Evolutionary conservation across 2,113 vertebrate species (phyloP).

Genomic region (Etheostoma cragini): DNA sequence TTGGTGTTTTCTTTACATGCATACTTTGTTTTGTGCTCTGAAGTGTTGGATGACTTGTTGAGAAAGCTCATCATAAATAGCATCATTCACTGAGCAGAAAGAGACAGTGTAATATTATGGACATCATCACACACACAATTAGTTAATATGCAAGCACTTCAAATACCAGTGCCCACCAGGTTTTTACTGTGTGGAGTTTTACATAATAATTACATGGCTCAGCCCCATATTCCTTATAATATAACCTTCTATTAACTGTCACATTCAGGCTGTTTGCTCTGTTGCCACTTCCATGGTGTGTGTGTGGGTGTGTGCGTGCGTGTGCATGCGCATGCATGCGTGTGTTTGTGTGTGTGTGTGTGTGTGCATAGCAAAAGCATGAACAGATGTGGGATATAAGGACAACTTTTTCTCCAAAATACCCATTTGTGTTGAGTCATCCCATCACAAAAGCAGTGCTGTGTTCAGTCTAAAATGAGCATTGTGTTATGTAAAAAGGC

Average conservation of each 20-base stretch:
- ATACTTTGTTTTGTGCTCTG: background rate
- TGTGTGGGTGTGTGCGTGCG: background rate
- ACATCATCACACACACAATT: background rate
- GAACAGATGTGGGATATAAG: background rate
- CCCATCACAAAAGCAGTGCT: background rate
- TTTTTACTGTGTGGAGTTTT: slow-evolving; percentile 8
- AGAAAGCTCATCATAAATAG: slow-evolving; percentile 11
- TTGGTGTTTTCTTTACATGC: slow-evolving; percentile 22
- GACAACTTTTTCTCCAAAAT: background rate
- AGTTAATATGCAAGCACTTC: slow-evolving; percentile 26
- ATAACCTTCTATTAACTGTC: slow-evolving; percentile 29
- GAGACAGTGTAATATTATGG: slow-evolving; percentile 17
- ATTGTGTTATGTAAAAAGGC: too few relatives aligned
- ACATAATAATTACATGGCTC: slow-evolving; percentile 62
- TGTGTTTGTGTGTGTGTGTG: too few relatives aligned
- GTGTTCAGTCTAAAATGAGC: background rate
- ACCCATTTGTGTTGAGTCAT: background rate
- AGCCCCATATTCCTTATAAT: slow-evolving; percentile 21
- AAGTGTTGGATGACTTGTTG: slow-evolving; percentile 15
- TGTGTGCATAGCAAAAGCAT: background rate
- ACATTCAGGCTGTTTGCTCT: slow-evolving; percentile 20
- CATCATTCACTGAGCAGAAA: background rate
- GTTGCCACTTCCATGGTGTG: background rate
- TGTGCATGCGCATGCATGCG: background rate
- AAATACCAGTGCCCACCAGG: slow-evolving; percentile 38